Conservation (phyloP, 2,888 invertebrate species). For the Limnephilus auricula region DNA sequence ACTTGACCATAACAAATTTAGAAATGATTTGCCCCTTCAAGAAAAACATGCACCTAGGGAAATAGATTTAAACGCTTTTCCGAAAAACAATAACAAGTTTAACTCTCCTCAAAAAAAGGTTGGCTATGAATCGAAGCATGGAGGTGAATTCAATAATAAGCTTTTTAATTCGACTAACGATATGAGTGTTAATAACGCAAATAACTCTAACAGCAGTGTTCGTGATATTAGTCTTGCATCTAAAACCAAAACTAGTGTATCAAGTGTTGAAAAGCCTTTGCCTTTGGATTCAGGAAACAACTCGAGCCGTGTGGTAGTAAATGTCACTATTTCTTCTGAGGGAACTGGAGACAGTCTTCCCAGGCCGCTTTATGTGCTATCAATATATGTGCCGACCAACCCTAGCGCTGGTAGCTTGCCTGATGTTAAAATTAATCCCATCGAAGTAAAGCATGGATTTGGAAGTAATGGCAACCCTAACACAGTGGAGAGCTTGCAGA, state of each 20-base stretch:
- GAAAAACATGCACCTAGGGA: constrained; percentile 8
- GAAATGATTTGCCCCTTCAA: constrained; percentile 57
- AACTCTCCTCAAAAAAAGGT: constrained; percentile 48
- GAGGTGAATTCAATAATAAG: constrained; percentile 42
- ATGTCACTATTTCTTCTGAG: constrained; percentile 89
- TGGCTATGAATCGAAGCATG: constrained; percentile 50
- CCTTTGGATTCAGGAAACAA: constrained; percentile 69
- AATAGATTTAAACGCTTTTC: constrained; percentile 56
- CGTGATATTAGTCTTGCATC: constrained; percentile 32
- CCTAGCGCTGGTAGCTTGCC: constrained; percentile 77
- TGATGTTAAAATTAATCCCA: constrained; percentile 78
- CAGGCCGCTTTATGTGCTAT: constrained; percentile 86
- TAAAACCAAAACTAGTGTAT: constrained; percentile 32
- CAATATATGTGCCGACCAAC: constrained; percentile 87
- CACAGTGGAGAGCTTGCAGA: constrained; percentile 53
- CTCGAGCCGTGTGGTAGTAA: constrained; percentile 85
- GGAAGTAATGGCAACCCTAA: constrained; percentile 51
- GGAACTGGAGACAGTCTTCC: constrained; percentile 73
- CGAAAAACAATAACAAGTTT: constrained; percentile 67
- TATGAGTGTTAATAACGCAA: constrained; percentile 64
- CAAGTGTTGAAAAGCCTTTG: constrained; percentile 46
- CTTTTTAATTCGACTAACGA: constrained; percentile 55
- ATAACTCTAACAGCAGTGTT: constrained; percentile 64
- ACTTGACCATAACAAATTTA: constrained; percentile 56
- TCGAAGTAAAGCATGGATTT: constrained; percentile 68